Base-by-base conservation (phyloP, 2,113 vertebrate species). In the Varanus komodoensis region DNA sequence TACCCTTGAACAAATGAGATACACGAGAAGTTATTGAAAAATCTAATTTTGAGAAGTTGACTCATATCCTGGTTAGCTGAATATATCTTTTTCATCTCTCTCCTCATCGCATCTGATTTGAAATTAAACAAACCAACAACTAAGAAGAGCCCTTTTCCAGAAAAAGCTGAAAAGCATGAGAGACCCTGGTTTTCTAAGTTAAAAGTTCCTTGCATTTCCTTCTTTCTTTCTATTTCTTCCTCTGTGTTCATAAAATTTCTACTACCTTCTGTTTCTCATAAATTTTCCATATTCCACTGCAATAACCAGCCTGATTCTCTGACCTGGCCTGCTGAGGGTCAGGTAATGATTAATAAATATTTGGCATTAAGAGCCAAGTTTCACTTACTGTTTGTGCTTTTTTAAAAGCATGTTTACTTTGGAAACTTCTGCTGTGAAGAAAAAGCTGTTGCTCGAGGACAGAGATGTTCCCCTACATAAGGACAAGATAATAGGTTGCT, bases 11-110 rank as follows among this genome's bases (percentile, higher is more conserved):
- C 74, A 87, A 91, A 78, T 61, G 71, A 84, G 61, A 82, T 52
- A 89, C 48, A 77, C 5, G 34, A 34, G 48, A 89, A 92, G 74
- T 50, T 25, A 57, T 77, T 82, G 61, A 69, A 89, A 89, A 92
- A 89, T 68, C 61, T 92, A 71, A 78, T 77, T 89, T 83, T 83
- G 84, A 83, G 83, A 87, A 92, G 88, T 82, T 61, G 71, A 69
- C 61, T 89, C 64, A 78, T 52, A 69, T 78, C 73, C 48, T 87
- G 61, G 50, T 69, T 82, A 83, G 27, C 52, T 50, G 61, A 89
- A 92, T 83, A 7, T 23, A 50, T 82, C 6, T 77, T 48, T 44
- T 87, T 89, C n/a, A 86, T 19, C 38, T 82, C 61, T 73, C 17
- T 82, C 29, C 12, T 69, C 64, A 57, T 48, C n/a, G 77, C 50